These are phyloP conservation scores for Ferdinandea cuprea DNA, from an alignment of 2,888 invertebrate genomes.

Conservation along the genomic window DNA sequence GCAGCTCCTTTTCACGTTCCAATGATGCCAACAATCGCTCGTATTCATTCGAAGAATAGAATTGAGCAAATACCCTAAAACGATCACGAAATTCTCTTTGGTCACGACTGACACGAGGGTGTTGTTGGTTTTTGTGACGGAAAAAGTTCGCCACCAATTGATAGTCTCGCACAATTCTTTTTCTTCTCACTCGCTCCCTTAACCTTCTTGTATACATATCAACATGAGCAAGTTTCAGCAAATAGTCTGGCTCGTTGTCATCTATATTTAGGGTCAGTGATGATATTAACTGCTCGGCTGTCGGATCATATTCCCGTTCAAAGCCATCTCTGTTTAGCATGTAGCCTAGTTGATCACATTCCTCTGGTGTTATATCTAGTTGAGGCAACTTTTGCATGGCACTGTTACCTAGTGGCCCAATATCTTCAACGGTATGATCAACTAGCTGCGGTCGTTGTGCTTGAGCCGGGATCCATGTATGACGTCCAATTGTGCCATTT, in stretches of 20 bases:
- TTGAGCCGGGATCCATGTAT: conserved; percentile 91
- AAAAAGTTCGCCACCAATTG: conserved; percentile 95
- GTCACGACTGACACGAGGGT: conserved; percentile 83
- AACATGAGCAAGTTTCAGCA: conserved; percentile 94
- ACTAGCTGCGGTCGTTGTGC: conserved; percentile 88
- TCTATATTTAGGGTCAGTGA: conserved; percentile 92
- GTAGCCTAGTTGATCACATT: conserved; percentile 94
- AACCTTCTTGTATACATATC: conserved; percentile 94
- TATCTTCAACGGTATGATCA: conserved; percentile 90
- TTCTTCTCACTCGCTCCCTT: conserved; percentile 93
- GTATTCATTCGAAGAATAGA: conserved; percentile 93
- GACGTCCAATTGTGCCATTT: conserved; percentile 94
- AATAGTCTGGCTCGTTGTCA: conserved; percentile 95
- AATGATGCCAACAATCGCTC: conserved; percentile 90
- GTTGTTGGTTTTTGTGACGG: conserved; percentile 84
- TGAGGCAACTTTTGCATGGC: conserved; percentile 89
- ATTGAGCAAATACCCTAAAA: conserved; percentile 93
- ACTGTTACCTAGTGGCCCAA: conserved; percentile 90
- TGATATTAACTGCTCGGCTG: conserved; percentile 95
- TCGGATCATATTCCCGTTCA: conserved; percentile 96
- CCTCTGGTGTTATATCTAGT: conserved; percentile 91
- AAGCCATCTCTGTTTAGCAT: conserved; percentile 98
- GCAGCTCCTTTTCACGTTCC: conserved; percentile 92
- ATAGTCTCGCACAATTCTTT: conserved; percentile 94
- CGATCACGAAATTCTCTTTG: conserved; percentile 89